phyloP scores from a whole-genome alignment of 2,113 vertebrate species.

The Burhinus oedicnemus region DNA sequence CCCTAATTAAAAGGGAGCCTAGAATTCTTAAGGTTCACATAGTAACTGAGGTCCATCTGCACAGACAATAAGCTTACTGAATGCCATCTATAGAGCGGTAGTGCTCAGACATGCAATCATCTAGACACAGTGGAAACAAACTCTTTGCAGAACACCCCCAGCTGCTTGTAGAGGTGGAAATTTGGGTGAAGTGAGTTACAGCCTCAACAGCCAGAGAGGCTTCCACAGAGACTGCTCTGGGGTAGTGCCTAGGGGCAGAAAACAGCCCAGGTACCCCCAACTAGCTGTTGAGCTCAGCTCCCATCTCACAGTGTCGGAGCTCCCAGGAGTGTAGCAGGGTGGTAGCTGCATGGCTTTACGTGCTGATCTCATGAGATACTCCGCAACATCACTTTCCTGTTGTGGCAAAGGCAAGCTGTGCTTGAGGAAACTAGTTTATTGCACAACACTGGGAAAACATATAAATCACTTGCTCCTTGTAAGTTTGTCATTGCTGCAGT shows the following conservation, averaged over 20 bases:
- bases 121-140: background rate
- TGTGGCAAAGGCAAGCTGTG: background rate
- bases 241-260: no score
- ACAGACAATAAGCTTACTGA: background rate
- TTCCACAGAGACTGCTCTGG: background rate
- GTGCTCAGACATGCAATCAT: background rate
- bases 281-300: background rate
- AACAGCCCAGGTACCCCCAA: background rate
- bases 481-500: background rate
- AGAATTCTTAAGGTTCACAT: background rate
- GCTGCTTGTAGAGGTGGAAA: background rate
- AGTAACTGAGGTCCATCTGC: slow-evolving; percentile 2
- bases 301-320: background rate
- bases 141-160: background rate
- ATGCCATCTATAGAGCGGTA: background rate
- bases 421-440: background rate
- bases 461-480: background rate
- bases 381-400: background rate
- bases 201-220: background rate
- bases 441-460: background rate
- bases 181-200: background rate
- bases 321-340: rapidly evolving
- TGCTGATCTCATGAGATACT: no score
- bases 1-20: slow-evolving; percentile 24
- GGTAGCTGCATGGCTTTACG: rapidly evolving